Evolutionary conservation across 2,888 invertebrate species (phyloP).

Genomic region (Meteorus colon): DNA sequence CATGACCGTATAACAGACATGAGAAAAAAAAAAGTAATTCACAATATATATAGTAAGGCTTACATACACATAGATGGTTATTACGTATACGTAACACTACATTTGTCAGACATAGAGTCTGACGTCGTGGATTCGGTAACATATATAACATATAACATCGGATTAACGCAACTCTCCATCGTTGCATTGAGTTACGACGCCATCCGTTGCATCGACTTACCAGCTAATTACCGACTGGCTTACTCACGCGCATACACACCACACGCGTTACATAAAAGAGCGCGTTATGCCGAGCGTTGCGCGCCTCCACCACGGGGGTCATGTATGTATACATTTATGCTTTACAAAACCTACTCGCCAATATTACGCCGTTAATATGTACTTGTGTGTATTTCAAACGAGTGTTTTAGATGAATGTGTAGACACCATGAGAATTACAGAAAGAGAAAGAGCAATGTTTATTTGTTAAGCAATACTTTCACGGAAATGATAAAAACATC

Average conservation of each 20-base stretch:
- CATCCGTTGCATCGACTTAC: slow-evolving; percentile 52
- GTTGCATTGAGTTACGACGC: slow-evolving; percentile 52
- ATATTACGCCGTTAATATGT: slow-evolving; percentile 35
- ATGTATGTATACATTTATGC: slow-evolving; percentile 38
- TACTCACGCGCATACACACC: slow-evolving; percentile 20
- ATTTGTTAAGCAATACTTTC: slow-evolving; percentile 19
- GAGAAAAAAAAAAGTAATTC: neutral
- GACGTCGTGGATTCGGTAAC: neutral
- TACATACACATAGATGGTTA: neutral
- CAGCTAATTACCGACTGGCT: slow-evolving; percentile 52
- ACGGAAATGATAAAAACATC: slow-evolving; percentile 6
- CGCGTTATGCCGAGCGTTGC: slow-evolving; percentile 50
- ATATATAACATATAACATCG: slow-evolving; percentile 16
- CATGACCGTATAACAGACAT: neutral
- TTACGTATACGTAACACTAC: neutral
- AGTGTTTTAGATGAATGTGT: slow-evolving; percentile 16
- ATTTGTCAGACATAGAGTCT: neutral
- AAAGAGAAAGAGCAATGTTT: slow-evolving; percentile 20
- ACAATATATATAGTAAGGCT: neutral
- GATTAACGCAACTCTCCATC: slow-evolving; percentile 47
- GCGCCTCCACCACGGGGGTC: slow-evolving; percentile 1
- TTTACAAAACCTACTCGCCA: slow-evolving; percentile 34
- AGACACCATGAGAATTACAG: slow-evolving; percentile 20
- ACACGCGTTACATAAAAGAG: slow-evolving; percentile 52
- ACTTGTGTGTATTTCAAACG: slow-evolving; percentile 5